phyloP scores from a whole-genome alignment of 2,113 vertebrate genomes.

The Malurus elegans region DNA sequence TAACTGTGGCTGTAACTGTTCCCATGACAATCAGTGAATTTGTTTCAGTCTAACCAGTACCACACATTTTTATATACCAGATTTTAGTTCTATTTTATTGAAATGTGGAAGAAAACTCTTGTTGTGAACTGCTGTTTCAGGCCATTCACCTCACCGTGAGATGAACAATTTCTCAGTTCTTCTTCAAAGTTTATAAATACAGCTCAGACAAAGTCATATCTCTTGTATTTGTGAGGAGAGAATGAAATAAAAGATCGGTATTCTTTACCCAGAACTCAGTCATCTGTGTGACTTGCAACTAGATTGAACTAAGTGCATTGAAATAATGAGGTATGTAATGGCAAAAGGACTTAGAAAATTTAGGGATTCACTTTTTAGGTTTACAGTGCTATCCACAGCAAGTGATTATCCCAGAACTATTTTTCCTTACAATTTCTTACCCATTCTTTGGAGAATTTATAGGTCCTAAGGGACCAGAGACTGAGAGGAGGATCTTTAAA shows the following conservation, averaged over 20 bases:
- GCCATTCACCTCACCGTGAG: not conserved
- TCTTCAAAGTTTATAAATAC: not conserved
- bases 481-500: not conserved
- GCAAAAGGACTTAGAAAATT: not conserved
- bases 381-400: not conserved
- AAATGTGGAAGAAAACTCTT: not conserved
- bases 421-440: not conserved
- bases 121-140: not conserved
- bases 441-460: not conserved
- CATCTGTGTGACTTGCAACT: not conserved
- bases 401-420: not conserved
- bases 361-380: not conserved
- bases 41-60: not conserved
- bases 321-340: not conserved
- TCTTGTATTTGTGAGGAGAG: not conserved
- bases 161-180: not conserved
- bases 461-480: not conserved
- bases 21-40: not conserved
- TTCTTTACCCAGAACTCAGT: not conserved
- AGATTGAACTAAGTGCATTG: not conserved
- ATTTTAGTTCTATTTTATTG: not conserved
- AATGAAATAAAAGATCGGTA: not conserved
- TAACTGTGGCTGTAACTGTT: not conserved
- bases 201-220: not conserved
- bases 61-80: not conserved